Conservation (phyloP, 2,797 vertebrate genomes). For the Coccyzus lansbergi region DNA sequence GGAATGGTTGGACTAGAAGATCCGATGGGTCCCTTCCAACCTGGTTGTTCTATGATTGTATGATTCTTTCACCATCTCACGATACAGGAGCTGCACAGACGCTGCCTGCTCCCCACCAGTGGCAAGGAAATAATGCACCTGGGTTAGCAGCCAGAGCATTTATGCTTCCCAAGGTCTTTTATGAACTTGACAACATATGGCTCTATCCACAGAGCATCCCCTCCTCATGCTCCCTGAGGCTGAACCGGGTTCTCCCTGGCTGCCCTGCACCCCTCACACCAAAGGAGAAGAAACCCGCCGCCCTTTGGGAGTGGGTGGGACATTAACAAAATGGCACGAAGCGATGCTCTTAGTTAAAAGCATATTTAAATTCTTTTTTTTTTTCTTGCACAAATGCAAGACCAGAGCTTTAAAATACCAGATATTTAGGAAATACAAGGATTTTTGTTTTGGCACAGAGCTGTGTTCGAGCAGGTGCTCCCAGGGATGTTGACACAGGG, state of each 20-base stretch:
- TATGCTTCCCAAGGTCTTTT: slow-evolving; percentile 64
- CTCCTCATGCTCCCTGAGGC: not conserved
- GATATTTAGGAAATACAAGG: not conserved
- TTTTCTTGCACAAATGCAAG: not conserved
- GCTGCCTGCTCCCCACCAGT: slow-evolving; percentile 12
- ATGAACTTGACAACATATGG: slow-evolving; percentile 67
- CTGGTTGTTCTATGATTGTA: too few relatives aligned
- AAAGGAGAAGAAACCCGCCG: accelerated
- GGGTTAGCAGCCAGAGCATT: slow-evolving; percentile 55
- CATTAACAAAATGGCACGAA: accelerated
- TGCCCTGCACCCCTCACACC: not conserved
- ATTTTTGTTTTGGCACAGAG: not conserved
- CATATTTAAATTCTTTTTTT: not conserved
- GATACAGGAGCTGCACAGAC: slow-evolving; percentile 16
- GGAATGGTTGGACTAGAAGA: too few relatives aligned
- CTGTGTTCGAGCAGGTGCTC: not conserved
- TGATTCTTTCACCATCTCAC: not conserved
- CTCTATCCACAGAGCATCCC: slow-evolving; percentile 38
- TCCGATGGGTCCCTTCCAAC: too few relatives aligned
- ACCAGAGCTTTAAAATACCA: not conserved
- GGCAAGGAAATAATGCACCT: slow-evolving; percentile 44
- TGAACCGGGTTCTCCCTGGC: not conserved
- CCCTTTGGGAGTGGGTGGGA: not conserved
- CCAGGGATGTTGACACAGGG: accelerated
- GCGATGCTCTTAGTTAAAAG: not conserved